A percentile compares a stretch with the other conserved stretches of the same genome.
These are phyloP conservation scores for Pterostichus niger DNA, from an alignment of 2,888 invertebrate genomes.

Conservation along the genomic window DNA sequence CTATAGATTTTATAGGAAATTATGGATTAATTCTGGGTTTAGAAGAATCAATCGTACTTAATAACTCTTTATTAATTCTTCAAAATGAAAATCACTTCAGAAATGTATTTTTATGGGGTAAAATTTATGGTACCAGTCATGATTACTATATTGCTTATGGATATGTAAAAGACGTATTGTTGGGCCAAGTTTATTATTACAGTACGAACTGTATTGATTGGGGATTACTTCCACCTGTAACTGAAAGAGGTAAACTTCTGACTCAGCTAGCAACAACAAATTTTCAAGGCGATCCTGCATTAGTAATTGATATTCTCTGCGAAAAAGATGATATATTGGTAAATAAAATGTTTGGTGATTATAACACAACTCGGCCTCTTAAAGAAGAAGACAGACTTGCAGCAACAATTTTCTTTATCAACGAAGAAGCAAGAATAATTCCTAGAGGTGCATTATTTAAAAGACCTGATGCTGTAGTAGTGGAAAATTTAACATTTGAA, in stretches of 20 bases:
- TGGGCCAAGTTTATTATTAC: slow-evolving; percentile 88
- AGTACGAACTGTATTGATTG: slow-evolving; percentile 86
- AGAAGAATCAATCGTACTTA: slow-evolving; percentile 86
- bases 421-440: slow-evolving; percentile 86
- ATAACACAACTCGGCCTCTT: slow-evolving; percentile 78
- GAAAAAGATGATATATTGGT: slow-evolving; percentile 80
- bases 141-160: slow-evolving; percentile 94
- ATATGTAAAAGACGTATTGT: slow-evolving; percentile 85
- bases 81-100: slow-evolving; percentile 92
- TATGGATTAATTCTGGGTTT: slow-evolving; percentile 86
- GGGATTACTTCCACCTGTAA: slow-evolving; percentile 80
- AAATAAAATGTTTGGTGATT: slow-evolving; percentile 78
- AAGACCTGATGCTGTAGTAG: slow-evolving; percentile 84
- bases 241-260: slow-evolving; percentile 75
- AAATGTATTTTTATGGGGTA: slow-evolving; percentile 92
- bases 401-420: slow-evolving; percentile 85
- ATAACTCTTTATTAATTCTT: slow-evolving; percentile 88
- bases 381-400: slow-evolving; percentile 90
- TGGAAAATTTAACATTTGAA: slow-evolving; percentile 86
- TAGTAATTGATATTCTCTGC: slow-evolving; percentile 77
- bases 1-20: slow-evolving; percentile 79
- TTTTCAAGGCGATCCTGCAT: slow-evolving; percentile 78
- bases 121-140: slow-evolving; percentile 85
- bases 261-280: slow-evolving; percentile 75
- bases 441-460: slow-evolving; percentile 90